These are phyloP conservation scores for Hemibagrus wyckioides DNA, from an alignment of 2,113 vertebrate genomes.

Conservation along the genomic window DNA sequence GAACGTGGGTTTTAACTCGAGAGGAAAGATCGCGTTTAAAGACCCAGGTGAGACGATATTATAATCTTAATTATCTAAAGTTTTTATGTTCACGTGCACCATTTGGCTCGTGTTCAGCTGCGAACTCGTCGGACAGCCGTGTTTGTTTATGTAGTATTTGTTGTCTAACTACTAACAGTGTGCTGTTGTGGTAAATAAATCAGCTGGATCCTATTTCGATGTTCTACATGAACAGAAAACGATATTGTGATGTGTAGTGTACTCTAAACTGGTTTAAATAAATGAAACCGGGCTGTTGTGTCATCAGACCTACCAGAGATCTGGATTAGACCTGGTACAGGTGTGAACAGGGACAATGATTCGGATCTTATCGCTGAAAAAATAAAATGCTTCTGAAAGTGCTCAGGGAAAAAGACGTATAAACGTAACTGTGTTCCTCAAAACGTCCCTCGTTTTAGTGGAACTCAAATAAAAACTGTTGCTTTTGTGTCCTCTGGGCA, in stretches of 20 bases:
- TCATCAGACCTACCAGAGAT: not conserved
- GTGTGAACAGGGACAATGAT: not conserved
- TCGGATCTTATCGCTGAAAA: too few species aligned
- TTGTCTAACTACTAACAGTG: not conserved
- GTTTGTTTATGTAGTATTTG: not conserved
- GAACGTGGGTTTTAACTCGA: conserved; percentile 1
- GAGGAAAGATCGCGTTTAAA: too few species aligned
- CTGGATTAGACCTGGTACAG: not conserved
- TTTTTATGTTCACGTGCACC: not conserved
- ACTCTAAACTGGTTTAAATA: not conserved
- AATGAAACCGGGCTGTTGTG: not conserved
- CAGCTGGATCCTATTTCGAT: too few species aligned
- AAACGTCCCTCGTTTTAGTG: not conserved
- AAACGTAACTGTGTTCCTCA: too few species aligned
- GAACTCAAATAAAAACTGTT: not conserved
- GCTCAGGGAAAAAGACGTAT: too few species aligned
- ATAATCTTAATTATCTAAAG: not conserved
- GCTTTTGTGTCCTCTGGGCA: not conserved
- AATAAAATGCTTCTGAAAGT: not conserved
- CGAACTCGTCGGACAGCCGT: not conserved
- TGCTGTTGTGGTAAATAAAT: too few species aligned
- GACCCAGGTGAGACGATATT: not conserved
- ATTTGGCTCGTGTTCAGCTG: not conserved
- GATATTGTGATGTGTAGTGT: not conserved
- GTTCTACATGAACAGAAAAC: not conserved